Conservation (phyloP, 2,113 vertebrate genomes). For the Grallaria varia region DNA sequence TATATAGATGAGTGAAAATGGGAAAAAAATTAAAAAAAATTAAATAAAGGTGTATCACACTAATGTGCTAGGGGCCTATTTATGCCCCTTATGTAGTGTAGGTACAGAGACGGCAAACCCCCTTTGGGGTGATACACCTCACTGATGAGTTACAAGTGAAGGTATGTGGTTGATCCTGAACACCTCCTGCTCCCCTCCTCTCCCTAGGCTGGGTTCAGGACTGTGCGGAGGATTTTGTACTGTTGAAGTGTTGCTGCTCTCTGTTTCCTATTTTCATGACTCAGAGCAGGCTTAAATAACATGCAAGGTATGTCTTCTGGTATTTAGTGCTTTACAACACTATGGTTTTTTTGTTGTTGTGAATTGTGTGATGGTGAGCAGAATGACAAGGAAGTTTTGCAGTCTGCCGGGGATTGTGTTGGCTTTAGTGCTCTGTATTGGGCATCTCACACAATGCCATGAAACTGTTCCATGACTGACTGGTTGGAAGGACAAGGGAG, state of each 20-base stretch:
- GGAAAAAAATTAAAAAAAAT: fast-evolving
- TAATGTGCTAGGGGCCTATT: background rate
- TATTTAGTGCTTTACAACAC: background rate
- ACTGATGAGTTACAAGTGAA: background rate
- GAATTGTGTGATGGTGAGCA: background rate
- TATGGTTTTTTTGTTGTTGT: background rate
- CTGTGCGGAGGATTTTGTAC: background rate
- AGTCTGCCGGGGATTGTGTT: background rate
- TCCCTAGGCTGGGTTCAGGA: fast-evolving
- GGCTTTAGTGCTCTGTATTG: background rate
- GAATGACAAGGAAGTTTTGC: background rate
- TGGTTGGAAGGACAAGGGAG: background rate
- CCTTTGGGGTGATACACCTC: background rate
- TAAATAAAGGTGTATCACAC: background rate
- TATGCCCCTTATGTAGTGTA: background rate
- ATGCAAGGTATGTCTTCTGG: background rate
- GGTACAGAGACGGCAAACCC: background rate
- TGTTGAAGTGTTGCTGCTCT: background rate
- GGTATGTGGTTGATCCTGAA: background rate
- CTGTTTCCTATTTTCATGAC: background rate
- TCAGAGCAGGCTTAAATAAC: background rate
- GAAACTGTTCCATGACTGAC: background rate
- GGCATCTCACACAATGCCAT: background rate
- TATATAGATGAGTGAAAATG: background rate
- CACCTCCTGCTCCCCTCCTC: background rate